Conservation (phyloP, 1,140 invertebrate genomes). For the Pseudomyrmex pallidus region DNA sequence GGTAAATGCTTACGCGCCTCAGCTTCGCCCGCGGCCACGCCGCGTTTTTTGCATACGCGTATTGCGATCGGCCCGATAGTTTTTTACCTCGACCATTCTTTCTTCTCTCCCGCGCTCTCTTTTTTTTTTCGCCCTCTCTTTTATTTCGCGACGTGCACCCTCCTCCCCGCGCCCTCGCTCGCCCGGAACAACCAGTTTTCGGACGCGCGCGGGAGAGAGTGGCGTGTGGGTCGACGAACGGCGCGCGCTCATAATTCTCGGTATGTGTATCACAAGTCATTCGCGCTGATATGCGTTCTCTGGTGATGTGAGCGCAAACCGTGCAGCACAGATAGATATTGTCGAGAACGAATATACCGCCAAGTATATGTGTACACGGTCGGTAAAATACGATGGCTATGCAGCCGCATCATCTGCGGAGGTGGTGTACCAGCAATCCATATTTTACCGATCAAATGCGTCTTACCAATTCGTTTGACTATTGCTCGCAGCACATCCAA, state of each 20-base stretch:
- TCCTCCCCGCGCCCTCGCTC: slow-evolving; percentile 64
- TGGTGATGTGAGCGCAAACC: slow-evolving; percentile 20
- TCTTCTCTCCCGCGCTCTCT: slow-evolving; percentile 57
- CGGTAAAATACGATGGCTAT: slow-evolving; percentile 33
- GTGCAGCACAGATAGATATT: background rate
- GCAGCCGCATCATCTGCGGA: background rate
- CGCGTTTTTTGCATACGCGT: slow-evolving; percentile 69
- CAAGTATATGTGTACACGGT: slow-evolving; percentile 1
- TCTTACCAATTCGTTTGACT: too few relatives aligned
- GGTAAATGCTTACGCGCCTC: slow-evolving; percentile 30
- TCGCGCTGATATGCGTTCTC: slow-evolving; percentile 14
- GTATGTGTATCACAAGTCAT: slow-evolving; percentile 77
- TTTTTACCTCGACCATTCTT: slow-evolving; percentile 65
- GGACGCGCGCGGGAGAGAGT: slow-evolving; percentile 32
- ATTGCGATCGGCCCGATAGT: slow-evolving; percentile 76
- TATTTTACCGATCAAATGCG: background rate
- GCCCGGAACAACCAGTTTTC: slow-evolving; percentile 66
- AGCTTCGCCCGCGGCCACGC: slow-evolving; percentile 45
- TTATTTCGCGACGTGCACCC: slow-evolving; percentile 70
- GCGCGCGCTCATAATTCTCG: slow-evolving; percentile 80
- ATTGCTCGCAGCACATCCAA: background rate
- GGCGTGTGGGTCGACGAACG: slow-evolving; percentile 80
- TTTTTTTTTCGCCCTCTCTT: slow-evolving; percentile 70
- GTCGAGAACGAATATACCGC: background rate
- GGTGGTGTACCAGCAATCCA: background rate